phyloP scores from a whole-genome alignment of 2,113 vertebrate species.

The Halcyon malimbica region DNA sequence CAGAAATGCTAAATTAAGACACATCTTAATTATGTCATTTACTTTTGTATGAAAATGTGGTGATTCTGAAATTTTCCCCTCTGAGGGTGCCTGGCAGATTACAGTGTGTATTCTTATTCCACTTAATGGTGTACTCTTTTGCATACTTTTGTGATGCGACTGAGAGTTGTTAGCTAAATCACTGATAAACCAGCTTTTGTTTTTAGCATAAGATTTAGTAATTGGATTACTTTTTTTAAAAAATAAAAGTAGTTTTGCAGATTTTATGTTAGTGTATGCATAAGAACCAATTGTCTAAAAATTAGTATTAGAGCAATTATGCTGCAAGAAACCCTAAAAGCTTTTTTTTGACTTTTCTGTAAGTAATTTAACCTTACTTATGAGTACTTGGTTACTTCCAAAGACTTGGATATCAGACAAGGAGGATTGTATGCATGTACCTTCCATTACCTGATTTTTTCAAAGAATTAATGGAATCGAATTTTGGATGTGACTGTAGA shows the following conservation, averaged over 20 bases:
- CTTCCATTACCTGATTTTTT: not conserved
- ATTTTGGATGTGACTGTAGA: not conserved
- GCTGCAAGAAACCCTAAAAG: not conserved
- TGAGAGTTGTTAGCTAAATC: constrained; percentile 1
- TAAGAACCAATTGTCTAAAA: not conserved
- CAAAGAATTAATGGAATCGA: not conserved
- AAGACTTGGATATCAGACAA: not conserved
- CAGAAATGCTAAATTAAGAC: not conserved
- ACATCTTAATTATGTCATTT: not conserved
- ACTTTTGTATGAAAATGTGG: not conserved
- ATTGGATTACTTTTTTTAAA: not conserved
- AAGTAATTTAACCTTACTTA: not conserved
- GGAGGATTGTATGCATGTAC: not conserved
- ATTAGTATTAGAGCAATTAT: not conserved
- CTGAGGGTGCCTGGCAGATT: not conserved
- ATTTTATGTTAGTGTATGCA: not conserved
- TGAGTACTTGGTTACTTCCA: not conserved
- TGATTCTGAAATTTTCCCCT: constrained; percentile 9
- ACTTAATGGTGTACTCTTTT: not conserved
- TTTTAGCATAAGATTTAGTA: not conserved
- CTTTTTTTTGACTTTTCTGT: not conserved
- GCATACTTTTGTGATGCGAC: not conserved
- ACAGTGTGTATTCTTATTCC: not conserved
- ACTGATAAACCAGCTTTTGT: not conserved
- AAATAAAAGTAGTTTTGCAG: not conserved